A percentile compares a stretch with the other conserved stretches of the same genome.
These are phyloP conservation scores for Triplophysa dalaica DNA, from an alignment of 2,113 vertebrate genomes.

Conservation along the genomic window DNA sequence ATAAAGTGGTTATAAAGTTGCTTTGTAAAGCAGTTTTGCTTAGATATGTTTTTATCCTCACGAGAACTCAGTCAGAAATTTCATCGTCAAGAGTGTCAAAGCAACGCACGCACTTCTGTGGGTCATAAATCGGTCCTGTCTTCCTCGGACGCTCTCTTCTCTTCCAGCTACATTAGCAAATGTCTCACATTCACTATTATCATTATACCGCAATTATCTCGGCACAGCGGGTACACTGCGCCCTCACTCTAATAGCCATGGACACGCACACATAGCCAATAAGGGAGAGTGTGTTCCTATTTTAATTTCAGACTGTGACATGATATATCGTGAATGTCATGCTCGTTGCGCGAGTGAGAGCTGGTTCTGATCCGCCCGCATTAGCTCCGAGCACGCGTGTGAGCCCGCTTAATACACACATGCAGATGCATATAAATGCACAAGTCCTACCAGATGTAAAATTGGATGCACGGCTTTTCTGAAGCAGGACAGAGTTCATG, in stretches of 20 bases:
- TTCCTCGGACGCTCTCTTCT: not conserved
- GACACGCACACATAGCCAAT: slow-evolving; percentile 4
- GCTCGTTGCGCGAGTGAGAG: not conserved
- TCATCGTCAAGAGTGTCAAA: not conserved
- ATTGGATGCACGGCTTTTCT: not conserved
- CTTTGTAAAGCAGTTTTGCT: not conserved
- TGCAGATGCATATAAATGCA: slow-evolving; percentile 35
- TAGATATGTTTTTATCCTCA: not conserved
- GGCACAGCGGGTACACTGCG: not conserved
- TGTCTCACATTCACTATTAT: slow-evolving; percentile 20
- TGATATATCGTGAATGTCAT: slow-evolving; percentile 7
- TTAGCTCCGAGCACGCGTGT: slow-evolving; percentile 9
- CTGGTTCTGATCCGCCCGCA: not conserved
- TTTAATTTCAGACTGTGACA: slow-evolving; percentile 21
- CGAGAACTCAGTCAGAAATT: not conserved
- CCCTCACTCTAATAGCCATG: slow-evolving; percentile 13
- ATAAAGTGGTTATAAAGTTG: not conserved
- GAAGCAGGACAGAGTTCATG: not conserved
- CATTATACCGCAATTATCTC: slow-evolving; percentile 39
- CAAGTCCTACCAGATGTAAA: slow-evolving; percentile 17
- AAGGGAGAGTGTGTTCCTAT: slow-evolving; percentile 22
- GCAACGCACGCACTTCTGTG: not conserved
- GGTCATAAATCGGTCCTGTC: not conserved
- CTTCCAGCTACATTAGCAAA: slow-evolving; percentile 3
- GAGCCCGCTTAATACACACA: slow-evolving; percentile 20